Conservation (phyloP, 2,888 invertebrate genomes). For the Nowickia ferox region DNA sequence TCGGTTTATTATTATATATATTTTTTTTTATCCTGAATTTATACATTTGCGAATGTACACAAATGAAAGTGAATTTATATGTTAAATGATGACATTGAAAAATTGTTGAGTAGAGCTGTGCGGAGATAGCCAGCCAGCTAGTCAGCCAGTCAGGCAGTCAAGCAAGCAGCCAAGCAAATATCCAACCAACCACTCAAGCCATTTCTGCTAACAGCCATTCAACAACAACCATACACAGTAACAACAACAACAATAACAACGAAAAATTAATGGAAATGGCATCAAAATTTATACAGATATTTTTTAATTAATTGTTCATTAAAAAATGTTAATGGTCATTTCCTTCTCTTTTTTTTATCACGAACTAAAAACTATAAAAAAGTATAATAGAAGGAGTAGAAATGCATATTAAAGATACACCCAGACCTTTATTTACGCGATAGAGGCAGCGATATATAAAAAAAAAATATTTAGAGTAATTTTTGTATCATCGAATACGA, state of each 20-base stretch:
- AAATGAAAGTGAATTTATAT: constrained; percentile 76
- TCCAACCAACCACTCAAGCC: not conserved
- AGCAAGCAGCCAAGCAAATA: not conserved
- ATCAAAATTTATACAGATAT: constrained; percentile 46
- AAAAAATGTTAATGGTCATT: constrained; percentile 62
- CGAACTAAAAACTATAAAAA: not conserved
- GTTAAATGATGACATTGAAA: constrained; percentile 71
- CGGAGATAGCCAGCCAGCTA: constrained; percentile 39
- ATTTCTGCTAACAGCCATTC: constrained; percentile 25
- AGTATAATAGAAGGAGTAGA: not conserved
- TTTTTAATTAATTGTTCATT: constrained; percentile 66
- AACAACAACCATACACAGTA: not conserved
- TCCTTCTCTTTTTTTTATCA: not conserved
- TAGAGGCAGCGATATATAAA: not conserved
- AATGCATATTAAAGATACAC: not conserved
- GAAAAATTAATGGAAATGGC: constrained; percentile 56
- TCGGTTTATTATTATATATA: constrained; percentile 7
- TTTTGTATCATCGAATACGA: too few relatives aligned
- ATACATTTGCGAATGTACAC: constrained; percentile 41
- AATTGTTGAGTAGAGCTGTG: constrained; percentile 58
- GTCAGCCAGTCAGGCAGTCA: not conserved
- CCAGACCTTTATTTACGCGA: not conserved
- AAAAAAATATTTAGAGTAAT: too few relatives aligned
- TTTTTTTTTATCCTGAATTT: constrained; percentile 35
- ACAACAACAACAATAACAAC: not conserved